Evolutionary conservation across 1,140 invertebrate genomes (phyloP), one percentile per base, ranked within the genome.

Genomic region (Bombus sibiricus): DNA sequence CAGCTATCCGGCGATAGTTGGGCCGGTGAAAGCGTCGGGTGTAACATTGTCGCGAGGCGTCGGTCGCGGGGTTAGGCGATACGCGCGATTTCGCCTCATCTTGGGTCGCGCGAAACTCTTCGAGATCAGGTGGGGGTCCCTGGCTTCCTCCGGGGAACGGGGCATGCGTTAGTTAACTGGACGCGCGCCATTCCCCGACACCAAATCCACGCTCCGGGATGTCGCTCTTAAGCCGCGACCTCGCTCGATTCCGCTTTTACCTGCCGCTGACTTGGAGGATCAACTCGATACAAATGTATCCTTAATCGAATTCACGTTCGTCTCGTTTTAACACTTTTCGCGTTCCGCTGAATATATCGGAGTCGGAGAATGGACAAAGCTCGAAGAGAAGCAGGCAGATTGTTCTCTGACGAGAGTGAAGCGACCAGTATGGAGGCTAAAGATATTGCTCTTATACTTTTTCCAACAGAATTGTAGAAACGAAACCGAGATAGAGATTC

Each of bases 41-140:
- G 86, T 88, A 90, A 90, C 83, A 86, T 86, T 90, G 89, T 90
- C 89, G 80, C 88, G 89, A 88, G 86, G 83, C 86, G 86, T 88
- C 64, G 83, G 89, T 90, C 83, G 89, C 81, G 72, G 73, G 89
- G 83, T 90, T 90, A 88, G 81, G 53, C 64, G 89, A 89, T 89
- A 82, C 81, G 74, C 80, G 86, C 47, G 47, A 53, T 53, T 53
- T 53, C 47, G 47, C 47, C 47, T 53, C 47, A 18, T 6, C 47
- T 53, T 2, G 47, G 47, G 47, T 53, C 47, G 47, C 47, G 59
- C 64, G 68, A 79, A 85, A 87, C 81, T 66, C 25, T 13, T n/a
- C 12, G 69, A 22, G 37, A 79, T 25, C 37, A n/a, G 47, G 86
- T 76, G 72, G 83, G 57, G 82, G 78, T 81, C 64, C 34, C 53